Percentiles rank a stretch among this genome's conserved stretches.
Conservation (phyloP, 2,113 vertebrate species). For the Mus musculus region DNA sequence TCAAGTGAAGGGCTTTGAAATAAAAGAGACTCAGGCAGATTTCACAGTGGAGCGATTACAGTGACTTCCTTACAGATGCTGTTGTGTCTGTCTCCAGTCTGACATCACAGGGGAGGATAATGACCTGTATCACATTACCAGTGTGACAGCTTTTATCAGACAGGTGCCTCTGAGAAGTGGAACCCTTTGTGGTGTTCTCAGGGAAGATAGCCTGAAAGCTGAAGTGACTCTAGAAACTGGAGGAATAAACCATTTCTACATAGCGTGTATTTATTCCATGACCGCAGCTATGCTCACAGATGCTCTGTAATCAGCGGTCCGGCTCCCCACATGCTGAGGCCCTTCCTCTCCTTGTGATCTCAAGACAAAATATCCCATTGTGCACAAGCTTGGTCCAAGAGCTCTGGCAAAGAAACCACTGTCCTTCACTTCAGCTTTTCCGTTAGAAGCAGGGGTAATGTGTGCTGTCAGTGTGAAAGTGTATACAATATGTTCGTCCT, state of each 20-base stretch:
- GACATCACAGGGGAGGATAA: constrained; percentile 65
- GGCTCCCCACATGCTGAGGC: not conserved
- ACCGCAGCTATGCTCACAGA: not conserved
- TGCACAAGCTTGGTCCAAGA: constrained; percentile 76
- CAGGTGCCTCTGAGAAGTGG: constrained; percentile 41
- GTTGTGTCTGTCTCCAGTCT: constrained; percentile 75
- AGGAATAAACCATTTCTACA: constrained; percentile 53
- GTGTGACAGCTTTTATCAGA: constrained; percentile 49
- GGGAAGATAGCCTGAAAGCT: not conserved
- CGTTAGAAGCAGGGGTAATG: constrained; percentile 88
- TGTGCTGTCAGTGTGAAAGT: constrained; percentile 89
- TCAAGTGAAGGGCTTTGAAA: constrained; percentile 66
- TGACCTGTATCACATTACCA: constrained; percentile 64
- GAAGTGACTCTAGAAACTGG: constrained; percentile 2
- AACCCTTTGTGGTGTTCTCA: not conserved
- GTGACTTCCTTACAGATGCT: constrained; percentile 71
- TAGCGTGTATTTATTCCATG: constrained; percentile 26
- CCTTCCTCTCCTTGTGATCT: constrained; percentile 50
- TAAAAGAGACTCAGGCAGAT: constrained; percentile 62
- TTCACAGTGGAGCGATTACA: constrained; percentile 71
- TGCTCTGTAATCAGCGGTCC: not conserved
- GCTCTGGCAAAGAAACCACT: constrained; percentile 84
- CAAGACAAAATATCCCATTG: constrained; percentile 73
- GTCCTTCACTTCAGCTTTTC: constrained; percentile 88
- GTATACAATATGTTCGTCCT: constrained; percentile 90